These are phyloP conservation scores for Rhyacophila evoluta DNA, from an alignment of 2,888 invertebrate species.

Conservation along the genomic window DNA sequence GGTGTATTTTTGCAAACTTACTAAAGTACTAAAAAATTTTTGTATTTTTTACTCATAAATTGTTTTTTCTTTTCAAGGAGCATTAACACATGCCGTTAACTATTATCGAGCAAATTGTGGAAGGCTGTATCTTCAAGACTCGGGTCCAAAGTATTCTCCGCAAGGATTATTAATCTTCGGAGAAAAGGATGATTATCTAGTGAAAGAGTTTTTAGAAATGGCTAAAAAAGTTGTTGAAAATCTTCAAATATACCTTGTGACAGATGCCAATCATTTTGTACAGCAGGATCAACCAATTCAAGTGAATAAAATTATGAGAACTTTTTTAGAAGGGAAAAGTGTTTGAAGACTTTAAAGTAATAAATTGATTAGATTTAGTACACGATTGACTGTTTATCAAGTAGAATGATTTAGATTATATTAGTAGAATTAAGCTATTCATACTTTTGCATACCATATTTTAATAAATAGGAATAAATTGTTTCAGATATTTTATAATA, in stretches of 20 bases:
- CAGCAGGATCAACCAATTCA: slow-evolving; percentile 70
- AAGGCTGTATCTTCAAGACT: slow-evolving; percentile 58
- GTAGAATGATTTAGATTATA: not conserved
- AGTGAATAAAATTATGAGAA: slow-evolving; percentile 67
- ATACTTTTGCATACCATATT: no score
- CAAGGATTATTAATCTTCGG: slow-evolving; percentile 66
- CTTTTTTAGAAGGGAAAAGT: slow-evolving; percentile 60
- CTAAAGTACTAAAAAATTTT: no score
- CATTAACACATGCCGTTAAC: slow-evolving; percentile 70
- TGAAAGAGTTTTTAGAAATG: slow-evolving; percentile 58
- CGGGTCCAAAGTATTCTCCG: slow-evolving; percentile 60
- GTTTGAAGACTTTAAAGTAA: slow-evolving; percentile 6
- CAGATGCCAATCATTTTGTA: slow-evolving; percentile 68
- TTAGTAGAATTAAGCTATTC: not conserved
- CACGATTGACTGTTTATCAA: not conserved
- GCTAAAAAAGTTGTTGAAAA: slow-evolving; percentile 64
- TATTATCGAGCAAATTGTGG: slow-evolving; percentile 70
- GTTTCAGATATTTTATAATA: no score
- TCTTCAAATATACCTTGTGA: slow-evolving; percentile 64
- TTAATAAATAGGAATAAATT: no score
- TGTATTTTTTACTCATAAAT: not conserved
- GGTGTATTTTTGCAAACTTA: no score
- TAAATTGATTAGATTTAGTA: no score
- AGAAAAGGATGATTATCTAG: slow-evolving; percentile 63
- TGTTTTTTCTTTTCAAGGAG: slow-evolving; percentile 60